These are phyloP conservation scores for Hydrochoerus hydrochaeris DNA, from an alignment of 2,113 vertebrate species.

Conservation along the genomic window DNA sequence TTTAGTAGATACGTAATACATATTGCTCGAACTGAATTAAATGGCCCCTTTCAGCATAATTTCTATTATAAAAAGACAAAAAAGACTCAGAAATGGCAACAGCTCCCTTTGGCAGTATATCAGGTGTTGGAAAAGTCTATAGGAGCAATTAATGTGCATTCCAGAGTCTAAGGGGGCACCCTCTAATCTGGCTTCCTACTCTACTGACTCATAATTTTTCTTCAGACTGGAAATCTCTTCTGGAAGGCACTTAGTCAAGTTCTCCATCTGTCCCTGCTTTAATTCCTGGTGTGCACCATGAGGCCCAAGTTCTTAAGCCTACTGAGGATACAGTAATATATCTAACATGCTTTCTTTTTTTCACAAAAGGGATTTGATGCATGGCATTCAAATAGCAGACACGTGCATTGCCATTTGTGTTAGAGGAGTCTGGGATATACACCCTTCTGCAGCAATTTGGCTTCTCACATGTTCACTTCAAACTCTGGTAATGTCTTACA, in stretches of 20 bases:
- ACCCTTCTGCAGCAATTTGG: background rate
- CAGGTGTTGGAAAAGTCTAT: constrained; percentile 30
- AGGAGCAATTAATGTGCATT: constrained; percentile 35
- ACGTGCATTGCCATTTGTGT: background rate
- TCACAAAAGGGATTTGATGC: background rate
- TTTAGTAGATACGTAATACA: background rate
- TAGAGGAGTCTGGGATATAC: background rate
- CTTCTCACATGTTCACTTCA: constrained; percentile 43
- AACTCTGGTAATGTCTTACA: constrained; percentile 45
- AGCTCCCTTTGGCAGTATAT: constrained; percentile 55
- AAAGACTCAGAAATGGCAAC: constrained; percentile 26
- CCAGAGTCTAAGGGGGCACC: background rate
- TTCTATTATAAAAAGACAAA: constrained; percentile 29
- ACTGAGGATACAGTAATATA: background rate
- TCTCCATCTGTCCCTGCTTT: constrained; percentile 50
- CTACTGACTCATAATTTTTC: constrained; percentile 48
- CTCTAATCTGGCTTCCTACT: background rate
- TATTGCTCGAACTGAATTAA: constrained; percentile 41
- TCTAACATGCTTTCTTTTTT: background rate
- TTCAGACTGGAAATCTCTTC: background rate
- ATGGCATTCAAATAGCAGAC: background rate
- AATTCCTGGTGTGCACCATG: background rate
- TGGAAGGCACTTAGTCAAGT: constrained; percentile 40
- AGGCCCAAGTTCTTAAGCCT: background rate
- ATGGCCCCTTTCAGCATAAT: constrained; percentile 40